Base-by-base conservation (phyloP, 1,140 invertebrate species). In the Cotesia chilonis region DNA sequence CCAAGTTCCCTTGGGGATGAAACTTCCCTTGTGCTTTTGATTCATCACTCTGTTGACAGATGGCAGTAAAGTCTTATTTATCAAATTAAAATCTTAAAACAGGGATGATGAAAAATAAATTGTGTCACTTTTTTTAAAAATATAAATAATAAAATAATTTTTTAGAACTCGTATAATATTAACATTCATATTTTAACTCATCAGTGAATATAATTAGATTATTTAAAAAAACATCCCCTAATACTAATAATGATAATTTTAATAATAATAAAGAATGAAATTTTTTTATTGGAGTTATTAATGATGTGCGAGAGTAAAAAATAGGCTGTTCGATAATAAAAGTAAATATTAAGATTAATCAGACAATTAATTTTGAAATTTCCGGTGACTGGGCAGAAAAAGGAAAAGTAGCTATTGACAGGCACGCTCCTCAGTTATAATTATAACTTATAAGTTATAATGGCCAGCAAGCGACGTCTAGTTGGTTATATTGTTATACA, bases 301-400 rank as follows among this genome's bases (percentile, higher is more conserved):
- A 28, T 28, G 28, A 28, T 28, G 28, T 28, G 28, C 1, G 1
- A 54, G 28, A 14, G 4, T 12, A 6, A 6, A 14, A 54, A 17
- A 14, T 36, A n/a, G 57, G 35, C 37, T 37, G 47, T 28, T 51
- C 14, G 41, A 3, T 37, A 17, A 20, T 60, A 60, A 12, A 60
- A 17, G 37, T 59, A 20, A 68, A 36, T 64, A 37, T 52, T 38
- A 3, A n/a, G 60, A 66, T 57, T 71, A 66, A 59, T 59, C 54
- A 10, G 47, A 10, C 54, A 54, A 72, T 72, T 67, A 72, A 67
- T 67, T 60, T 35, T 35, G 10, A 65, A 71, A 71, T 71, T 52
- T 71, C 61, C 70, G 70, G 70, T 71, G 70, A 71, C 51, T 37
- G 6, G 60, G 52, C 70, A 64, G 14, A 65, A 71, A 71, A 55